Evolutionary conservation across 1,140 invertebrate genomes (phyloP), one percentile per base, ranked within the genome.

Genomic region (Pachypsylla venusta): DNA sequence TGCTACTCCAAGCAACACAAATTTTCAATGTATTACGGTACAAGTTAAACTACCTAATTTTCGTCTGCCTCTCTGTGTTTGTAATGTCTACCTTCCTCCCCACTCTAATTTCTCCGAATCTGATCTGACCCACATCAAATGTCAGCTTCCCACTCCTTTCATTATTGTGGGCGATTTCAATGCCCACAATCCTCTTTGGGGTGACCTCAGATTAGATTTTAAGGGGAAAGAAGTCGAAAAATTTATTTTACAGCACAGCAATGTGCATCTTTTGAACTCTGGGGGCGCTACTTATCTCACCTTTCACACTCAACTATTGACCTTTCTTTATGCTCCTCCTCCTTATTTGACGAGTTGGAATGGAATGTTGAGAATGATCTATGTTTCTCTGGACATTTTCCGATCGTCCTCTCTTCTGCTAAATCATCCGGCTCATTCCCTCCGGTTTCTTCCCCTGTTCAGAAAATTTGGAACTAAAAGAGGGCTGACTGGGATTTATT

Each of bases 101-200:
- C 30, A 35, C 30, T 35, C 16, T 10, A 16, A 12, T 35, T 35
- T 35, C 16, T 35, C 30, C 10, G 30, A 35, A 16, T 35, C 25
- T 1, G 60, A 66, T 40, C 25, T 71, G 14, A 61, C 64, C 24
- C 24, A 67, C 7, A 27, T 71, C n/a, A 61, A 66, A 2, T 12
- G 16, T 2, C 67, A 70, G 66, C 53, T 72, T n/a, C 66, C 64
- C 7, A 61, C 53, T 58, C 67, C 65, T 10, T 71, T 64, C 42
- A 56, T 70, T 27, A 24, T 68, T 24, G 7, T 67, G 7, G 65
- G 66, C 0, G 68, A 70, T 30, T 69, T 70, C 53, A 71, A 70
- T 27, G 64, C 62, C 24, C 67, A 70, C 40, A 69, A 66, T 56
- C 57, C 39, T 14, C 27, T 65, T 35, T 72, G 66, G 67, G 68